Conservation (phyloP, 2,113 vertebrate genomes). For the Bos taurus region DNA sequence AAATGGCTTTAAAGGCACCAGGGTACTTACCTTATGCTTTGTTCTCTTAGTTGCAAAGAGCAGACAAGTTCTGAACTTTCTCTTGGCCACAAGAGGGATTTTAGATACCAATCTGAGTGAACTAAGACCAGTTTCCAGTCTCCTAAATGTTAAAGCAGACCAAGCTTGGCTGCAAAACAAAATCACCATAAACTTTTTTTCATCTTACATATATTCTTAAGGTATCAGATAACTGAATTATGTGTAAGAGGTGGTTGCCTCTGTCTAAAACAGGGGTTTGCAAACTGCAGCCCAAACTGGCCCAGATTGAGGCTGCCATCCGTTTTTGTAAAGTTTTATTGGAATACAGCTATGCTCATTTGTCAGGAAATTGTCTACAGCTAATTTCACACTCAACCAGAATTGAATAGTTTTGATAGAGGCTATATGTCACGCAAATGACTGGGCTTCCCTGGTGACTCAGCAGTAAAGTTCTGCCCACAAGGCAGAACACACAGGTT, state of each 20-base stretch:
- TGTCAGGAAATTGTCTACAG: neutral
- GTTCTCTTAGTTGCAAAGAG: neutral
- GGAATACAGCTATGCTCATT: neutral
- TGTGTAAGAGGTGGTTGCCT: neutral
- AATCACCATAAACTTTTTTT: neutral
- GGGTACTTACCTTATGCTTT: neutral
- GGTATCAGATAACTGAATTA: neutral
- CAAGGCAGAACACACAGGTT: neutral
- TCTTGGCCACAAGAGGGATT: neutral
- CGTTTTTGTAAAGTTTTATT: slow-evolving; percentile 13
- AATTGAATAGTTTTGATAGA: neutral
- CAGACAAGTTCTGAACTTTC: neutral
- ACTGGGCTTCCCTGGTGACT: neutral
- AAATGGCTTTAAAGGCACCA: neutral
- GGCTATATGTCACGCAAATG: neutral
- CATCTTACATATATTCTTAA: neutral
- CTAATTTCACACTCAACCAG: neutral
- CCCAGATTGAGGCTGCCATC: neutral
- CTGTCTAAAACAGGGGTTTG: neutral
- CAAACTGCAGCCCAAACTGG: neutral
- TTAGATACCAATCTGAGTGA: neutral
- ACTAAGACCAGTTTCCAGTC: neutral
- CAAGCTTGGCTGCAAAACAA: neutral
- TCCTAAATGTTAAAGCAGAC: neutral
- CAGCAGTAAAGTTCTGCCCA: neutral